Conservation (phyloP, 2,113 vertebrate species). For the Pelodiscus sinensis region DNA sequence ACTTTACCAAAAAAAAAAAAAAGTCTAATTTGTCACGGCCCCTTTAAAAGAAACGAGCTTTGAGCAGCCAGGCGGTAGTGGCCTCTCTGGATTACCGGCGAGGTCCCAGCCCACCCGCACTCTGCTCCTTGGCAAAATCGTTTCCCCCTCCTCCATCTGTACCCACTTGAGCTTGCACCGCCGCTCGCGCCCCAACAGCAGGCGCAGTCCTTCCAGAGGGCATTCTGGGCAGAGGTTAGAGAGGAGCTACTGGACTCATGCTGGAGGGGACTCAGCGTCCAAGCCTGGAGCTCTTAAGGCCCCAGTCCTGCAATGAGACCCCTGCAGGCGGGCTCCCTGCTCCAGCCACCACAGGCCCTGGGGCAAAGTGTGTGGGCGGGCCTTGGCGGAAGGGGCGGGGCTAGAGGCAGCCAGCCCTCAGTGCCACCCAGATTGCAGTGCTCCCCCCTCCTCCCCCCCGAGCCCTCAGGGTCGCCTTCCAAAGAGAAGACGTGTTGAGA, state of each 20-base stretch:
- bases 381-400: too few relatives aligned
- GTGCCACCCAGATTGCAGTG: too few relatives aligned
- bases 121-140: rapidly evolving
- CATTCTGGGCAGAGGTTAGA: background rate
- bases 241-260: background rate
- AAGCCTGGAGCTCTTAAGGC: background rate
- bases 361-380: too few relatives aligned
- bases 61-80: background rate
- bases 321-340: background rate
- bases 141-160: background rate
- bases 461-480: background rate
- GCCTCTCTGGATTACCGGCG: background rate
- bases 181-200: background rate
- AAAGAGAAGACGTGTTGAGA: background rate
- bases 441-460: too few relatives aligned
- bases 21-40: background rate
- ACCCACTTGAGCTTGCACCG: background rate
- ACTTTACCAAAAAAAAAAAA: background rate
- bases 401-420: too few relatives aligned
- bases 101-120: background rate
- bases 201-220: background rate
- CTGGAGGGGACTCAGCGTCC: background rate
- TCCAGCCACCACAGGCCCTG: too few relatives aligned
- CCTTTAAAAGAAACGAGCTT: background rate
- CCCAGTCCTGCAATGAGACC: background rate